Base-by-base conservation (phyloP, 1,140 invertebrate species). In the Drosophila prosaltans region DNA sequence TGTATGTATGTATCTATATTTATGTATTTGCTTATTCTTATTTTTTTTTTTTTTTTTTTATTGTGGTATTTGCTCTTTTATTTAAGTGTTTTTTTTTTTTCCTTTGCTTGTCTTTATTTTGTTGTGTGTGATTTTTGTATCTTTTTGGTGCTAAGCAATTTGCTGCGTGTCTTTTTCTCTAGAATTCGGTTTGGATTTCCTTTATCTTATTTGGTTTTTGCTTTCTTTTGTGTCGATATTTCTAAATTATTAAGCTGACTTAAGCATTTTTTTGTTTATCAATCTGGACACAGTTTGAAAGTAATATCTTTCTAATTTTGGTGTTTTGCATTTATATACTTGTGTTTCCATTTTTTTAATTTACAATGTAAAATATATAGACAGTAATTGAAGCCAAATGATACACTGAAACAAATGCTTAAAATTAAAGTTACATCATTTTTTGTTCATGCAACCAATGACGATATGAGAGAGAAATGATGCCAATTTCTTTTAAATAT, bases 61-160 rank as follows among this genome's bases (percentile, higher is more conserved):
- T 7, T 21, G 5, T 48, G 45, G 45, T 26, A 61, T 45, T 78
- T 71, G 68, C 16, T 30, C 28, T 30, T 30, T 3, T 36, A 6
- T 36, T 36, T 7, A 4, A 30, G 4, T 30, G 4, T 36, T 65
- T 60, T 60, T 78, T 75, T 75, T 69, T 75, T 64, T 81, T 68
- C 28, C 70, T 81, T 74, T 57, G 72, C 78, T 81, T 57, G 69
- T 78, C 78, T 69, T 66, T 68, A 67, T 76, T 74, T 76, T 74
- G 74, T 66, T 59, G 74, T 72, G 73, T 79, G 59, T 75, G 65
- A 69, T 82, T 84, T 36, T 86, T 86, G 83, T 86, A 86, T 77
- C 83, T 83, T 88, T 68, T 77, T 88, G 83, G 83, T 86, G 83
- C 83, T 83, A 86, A 86, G 83, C 83, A 86, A 80, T 83, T 86